These are phyloP conservation scores for Herpailurus yagouaroundi DNA, from an alignment of 2,113 vertebrate genomes.

Conservation along the genomic window DNA sequence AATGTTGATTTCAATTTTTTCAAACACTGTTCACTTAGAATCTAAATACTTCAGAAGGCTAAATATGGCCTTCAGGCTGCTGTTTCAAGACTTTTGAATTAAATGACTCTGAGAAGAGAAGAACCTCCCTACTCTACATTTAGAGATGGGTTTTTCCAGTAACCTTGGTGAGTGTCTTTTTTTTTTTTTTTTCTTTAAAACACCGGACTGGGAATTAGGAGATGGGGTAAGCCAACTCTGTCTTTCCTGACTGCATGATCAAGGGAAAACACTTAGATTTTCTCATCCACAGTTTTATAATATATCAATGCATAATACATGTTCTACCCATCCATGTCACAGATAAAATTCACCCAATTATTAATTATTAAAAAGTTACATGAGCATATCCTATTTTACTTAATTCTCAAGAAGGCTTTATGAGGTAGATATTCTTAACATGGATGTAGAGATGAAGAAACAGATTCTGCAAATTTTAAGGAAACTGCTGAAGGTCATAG, in stretches of 20 bases:
- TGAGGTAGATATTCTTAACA: background rate
- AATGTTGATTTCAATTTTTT: slow-evolving; percentile 8
- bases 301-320: background rate
- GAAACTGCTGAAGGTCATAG: background rate
- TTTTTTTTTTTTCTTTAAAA: background rate
- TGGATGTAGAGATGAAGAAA: slow-evolving; percentile 6
- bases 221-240: background rate
- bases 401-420: slow-evolving; percentile 8
- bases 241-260: background rate
- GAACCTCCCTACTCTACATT: background rate
- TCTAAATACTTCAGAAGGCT: background rate
- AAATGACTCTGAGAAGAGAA: background rate
- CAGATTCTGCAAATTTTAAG: background rate
- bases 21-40: background rate
- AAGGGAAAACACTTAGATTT: background rate
- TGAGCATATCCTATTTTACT: background rate
- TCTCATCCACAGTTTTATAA: background rate
- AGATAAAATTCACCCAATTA: background rate
- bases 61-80: background rate
- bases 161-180: background rate
- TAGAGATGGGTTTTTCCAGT: background rate
- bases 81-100: background rate
- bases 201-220: background rate
- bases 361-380: slow-evolving; percentile 10
- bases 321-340: background rate